Percentiles rank a stretch among this genome's conserved stretches.
Conservation (phyloP, 2,113 vertebrate genomes). For the Uropsilus gracilis region DNA sequence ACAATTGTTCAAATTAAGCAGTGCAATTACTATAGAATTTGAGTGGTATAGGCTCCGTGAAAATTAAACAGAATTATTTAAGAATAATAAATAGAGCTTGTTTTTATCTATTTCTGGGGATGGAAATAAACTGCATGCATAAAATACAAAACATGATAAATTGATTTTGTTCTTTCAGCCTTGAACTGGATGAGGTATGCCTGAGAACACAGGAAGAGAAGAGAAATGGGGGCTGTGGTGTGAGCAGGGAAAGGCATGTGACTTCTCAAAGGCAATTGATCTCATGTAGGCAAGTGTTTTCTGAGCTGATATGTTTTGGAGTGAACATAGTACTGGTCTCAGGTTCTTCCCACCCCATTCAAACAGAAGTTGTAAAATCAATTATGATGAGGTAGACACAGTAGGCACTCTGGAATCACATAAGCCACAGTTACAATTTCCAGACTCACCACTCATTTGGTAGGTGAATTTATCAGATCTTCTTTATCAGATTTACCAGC, state of each 20-base stretch:
- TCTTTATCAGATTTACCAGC: no score
- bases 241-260: background rate
- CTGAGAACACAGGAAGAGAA: background rate
- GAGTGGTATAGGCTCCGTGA: background rate
- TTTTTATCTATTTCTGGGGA: background rate
- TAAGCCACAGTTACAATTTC: background rate
- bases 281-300: background rate
- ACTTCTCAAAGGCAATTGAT: background rate
- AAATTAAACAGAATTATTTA: background rate
- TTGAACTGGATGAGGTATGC: background rate
- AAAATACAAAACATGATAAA: background rate
- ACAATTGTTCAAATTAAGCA: background rate
- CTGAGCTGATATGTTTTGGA: background rate
- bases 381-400: background rate
- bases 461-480: background rate
- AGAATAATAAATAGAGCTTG: background rate
- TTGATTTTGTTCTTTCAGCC: background rate
- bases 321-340: background rate
- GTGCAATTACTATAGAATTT: background rate
- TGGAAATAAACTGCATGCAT: background rate
- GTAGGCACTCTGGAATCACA: background rate
- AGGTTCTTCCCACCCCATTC: background rate
- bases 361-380: background rate
- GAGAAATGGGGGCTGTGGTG: background rate
- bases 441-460: background rate